phyloP scores from a whole-genome alignment of 2,888 invertebrate species.

The Galeopsomyia nigrocyanea region DNA sequence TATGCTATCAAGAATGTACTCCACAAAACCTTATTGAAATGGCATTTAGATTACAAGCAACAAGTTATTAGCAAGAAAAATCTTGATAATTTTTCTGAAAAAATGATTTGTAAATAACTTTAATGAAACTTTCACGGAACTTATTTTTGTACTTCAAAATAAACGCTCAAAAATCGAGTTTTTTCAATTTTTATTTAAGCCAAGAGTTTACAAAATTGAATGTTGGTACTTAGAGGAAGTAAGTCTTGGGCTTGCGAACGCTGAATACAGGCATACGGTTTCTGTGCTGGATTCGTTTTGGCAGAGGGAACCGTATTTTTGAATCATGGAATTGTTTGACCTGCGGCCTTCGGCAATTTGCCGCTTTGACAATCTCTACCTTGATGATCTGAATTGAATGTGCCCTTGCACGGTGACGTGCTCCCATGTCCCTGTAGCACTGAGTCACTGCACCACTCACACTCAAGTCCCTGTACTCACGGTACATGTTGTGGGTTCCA shows the following conservation, averaged over 20 bases:
- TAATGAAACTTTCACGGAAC: too few relatives aligned
- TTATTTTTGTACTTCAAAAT: too few relatives aligned
- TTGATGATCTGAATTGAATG: conserved; percentile 98
- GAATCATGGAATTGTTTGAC: conserved; percentile 99
- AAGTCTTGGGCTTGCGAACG: conserved; percentile 84
- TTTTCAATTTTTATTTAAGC: conserved; percentile 23
- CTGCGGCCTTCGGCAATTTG: conserved; percentile 91
- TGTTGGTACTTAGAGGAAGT: conserved; percentile 74
- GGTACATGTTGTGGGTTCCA: conserved; percentile 99
- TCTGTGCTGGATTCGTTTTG: conserved; percentile 77
- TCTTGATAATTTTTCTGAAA: too few relatives aligned
- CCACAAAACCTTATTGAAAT: conserved; percentile 92
- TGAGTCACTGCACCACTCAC: conserved; percentile 97
- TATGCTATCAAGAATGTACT: conserved; percentile 88
- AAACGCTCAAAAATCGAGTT: too few relatives aligned
- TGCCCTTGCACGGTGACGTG: conserved; percentile 95
- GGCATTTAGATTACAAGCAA: conserved; percentile 73
- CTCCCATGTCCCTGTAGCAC: conserved; percentile 93
- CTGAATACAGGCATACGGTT: conserved; percentile 92
- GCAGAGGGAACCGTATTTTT: conserved; percentile 96
- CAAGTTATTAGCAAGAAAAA: conserved; percentile 4
- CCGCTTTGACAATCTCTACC: conserved; percentile 91
- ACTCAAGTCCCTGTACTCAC: conserved; percentile 97
- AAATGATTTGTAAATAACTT: not conserved
- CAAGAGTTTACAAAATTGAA: conserved; percentile 37